Base-by-base conservation (phyloP, 2,888 invertebrate species). In the Euclidia mi region DNA sequence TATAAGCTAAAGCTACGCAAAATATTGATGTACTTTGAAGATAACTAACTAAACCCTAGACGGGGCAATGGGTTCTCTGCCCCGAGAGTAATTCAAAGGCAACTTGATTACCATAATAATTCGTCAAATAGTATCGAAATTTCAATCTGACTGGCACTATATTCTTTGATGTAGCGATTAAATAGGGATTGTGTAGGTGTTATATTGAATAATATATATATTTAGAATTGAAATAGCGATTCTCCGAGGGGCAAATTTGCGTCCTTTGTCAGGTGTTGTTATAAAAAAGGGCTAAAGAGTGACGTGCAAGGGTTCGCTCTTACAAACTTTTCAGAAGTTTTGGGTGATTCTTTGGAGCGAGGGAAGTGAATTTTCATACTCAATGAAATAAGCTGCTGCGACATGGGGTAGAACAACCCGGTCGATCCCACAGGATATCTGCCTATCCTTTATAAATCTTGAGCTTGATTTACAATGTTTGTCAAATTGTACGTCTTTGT, bases 261-360 rank as follows among this genome's bases (percentile, higher is more conserved):
- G 68, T 52, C 82, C 62, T 87, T 89, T 89, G 88, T 88, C 69
- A 77, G 68, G 60, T 78, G 70, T 76, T 57, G 28, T 64, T 41
- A 64, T 71, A 73, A 49, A 70, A 81, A 82, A 77, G 79, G 66
- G 63, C n/a, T 65, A 70, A 75, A 78, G 31, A 79, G 66, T 74
- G 67, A 72, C 65, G 67, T 59, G 76, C 69, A 76, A 76, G 68
- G 75, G 78, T 78, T 76, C 65, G 65, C 68, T 76, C 61, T 73
- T 71, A 65, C 66, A 75, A 82, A 79, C 70, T 84, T 79, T 70
- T 42, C 34, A 6, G 40, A 76, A 77, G 66, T 81, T 77, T 59
- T 41, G 72, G 71, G 70, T 56, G 70, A 75, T 79, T 71, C 65
- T 38, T 53, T 35, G 35, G 48, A 63, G 60, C 48, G 56, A 44